Evolutionary conservation across 2,888 invertebrate species (phyloP).

Genomic region (Drosophila parthenogenetica): DNA sequence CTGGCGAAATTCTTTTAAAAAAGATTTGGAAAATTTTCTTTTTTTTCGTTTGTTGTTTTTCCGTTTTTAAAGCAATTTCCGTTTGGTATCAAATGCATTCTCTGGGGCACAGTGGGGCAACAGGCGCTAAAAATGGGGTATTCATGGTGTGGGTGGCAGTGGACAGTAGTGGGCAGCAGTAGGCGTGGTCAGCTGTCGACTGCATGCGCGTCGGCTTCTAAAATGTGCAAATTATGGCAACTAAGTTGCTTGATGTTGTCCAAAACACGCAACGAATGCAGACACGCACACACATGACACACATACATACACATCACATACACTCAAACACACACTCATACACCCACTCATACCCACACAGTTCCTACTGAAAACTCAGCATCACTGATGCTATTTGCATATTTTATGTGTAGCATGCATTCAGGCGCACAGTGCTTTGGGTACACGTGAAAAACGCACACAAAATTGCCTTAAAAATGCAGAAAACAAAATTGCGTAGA

Average conservation of each 20-base stretch:
- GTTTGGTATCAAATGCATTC: conserved; percentile 68
- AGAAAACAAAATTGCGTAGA: not conserved
- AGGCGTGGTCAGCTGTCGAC: conserved; percentile 56
- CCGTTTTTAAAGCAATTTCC: conserved; percentile 66
- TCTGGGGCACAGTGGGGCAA: conserved; percentile 15
- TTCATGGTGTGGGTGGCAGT: not conserved
- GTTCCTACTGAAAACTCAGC: not conserved
- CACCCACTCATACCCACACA: conserved; percentile 1
- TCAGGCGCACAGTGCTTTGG: conserved; percentile 68
- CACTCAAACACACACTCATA: not conserved
- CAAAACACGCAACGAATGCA: conserved; percentile 55
- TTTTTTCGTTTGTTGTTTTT: conserved; percentile 25
- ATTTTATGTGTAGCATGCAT: conserved; percentile 62
- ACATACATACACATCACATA: conserved; percentile 2
- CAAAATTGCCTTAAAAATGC: not conserved
- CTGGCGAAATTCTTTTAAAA: conserved; percentile 44
- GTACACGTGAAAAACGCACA: conserved; percentile 20
- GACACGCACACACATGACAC: conserved; percentile 1
- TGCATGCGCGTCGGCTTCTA: conserved; percentile 57
- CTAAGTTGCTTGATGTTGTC: conserved; percentile 73
- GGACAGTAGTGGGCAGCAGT: not conserved
- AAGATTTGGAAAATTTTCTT: conserved; percentile 39
- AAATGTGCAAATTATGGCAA: conserved; percentile 79
- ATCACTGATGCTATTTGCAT: conserved; percentile 65
- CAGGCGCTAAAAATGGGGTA: not conserved